phyloP scores from a whole-genome alignment of 2,113 vertebrate species.

The Haplochromis vanheusdeni region DNA sequence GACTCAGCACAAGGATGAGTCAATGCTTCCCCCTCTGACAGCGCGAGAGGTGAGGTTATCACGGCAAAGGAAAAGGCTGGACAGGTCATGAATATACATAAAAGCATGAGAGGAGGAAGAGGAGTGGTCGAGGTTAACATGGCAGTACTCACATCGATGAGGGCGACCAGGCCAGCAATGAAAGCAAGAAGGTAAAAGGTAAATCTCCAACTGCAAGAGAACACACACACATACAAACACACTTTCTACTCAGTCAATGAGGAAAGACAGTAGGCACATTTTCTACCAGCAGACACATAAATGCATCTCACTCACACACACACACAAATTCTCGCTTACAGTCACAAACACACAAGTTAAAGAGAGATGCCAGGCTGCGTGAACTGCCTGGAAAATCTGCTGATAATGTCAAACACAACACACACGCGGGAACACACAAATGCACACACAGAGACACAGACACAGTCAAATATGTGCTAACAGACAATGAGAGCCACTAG shows the following conservation, averaged over 20 bases:
- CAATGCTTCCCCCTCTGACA: not conserved
- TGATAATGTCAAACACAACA: constrained; percentile 12
- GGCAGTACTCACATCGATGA: constrained; percentile 83
- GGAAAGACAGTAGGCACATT: constrained; percentile 1
- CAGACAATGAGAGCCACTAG: not conserved
- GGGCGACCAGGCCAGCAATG: constrained; percentile 87
- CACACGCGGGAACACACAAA: not conserved
- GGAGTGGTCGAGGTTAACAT: not conserved
- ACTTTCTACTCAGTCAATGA: constrained; percentile 50
- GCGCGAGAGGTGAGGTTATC: not conserved
- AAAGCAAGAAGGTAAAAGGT: constrained; percentile 94
- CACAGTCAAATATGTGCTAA: not conserved
- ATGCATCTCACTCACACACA: not conserved
- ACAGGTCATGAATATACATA: not conserved
- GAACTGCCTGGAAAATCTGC: constrained; percentile 1
- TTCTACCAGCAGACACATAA: not conserved
- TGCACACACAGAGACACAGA: not conserved
- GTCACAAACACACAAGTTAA: not conserved
- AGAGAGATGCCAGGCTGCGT: not conserved
- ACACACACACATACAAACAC: constrained; percentile 59
- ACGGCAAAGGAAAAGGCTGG: not conserved
- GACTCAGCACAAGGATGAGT: constrained; percentile 26
- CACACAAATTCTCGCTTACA: not conserved
- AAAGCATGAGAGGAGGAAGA: not conserved
- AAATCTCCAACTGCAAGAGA: constrained; percentile 94